Conservation (phyloP, 2,797 vertebrate genomes). For the Gambelia wislizenii region DNA sequence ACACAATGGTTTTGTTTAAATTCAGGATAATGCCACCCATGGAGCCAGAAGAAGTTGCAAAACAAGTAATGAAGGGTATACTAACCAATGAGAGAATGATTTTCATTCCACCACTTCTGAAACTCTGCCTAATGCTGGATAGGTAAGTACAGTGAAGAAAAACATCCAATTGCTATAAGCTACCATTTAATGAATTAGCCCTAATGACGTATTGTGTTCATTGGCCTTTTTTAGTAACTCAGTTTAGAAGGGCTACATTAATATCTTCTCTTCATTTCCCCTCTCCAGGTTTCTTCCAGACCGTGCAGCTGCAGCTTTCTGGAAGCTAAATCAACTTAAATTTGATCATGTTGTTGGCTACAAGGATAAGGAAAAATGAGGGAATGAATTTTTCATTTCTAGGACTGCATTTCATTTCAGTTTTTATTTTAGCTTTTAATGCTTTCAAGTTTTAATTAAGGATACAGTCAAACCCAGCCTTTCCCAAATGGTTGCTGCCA, state of each 20-base stretch:
- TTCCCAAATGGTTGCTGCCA: too few relatives aligned
- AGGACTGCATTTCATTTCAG: too few relatives aligned
- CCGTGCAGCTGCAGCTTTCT: neutral
- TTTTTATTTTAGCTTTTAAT: neutral
- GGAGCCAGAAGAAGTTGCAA: conserved; percentile 50
- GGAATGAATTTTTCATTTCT: neutral
- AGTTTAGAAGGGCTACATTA: neutral
- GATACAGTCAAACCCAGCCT: neutral
- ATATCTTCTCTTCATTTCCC: neutral
- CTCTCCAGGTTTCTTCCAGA: neutral
- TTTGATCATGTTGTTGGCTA: conserved; percentile 21
- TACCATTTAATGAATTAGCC: neutral
- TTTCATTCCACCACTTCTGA: conserved; percentile 44
- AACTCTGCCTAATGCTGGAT: conserved; percentile 22
- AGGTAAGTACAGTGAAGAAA: neutral
- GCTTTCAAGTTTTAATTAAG: neutral
- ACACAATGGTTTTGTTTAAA: neutral
- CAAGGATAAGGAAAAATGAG: conserved; percentile 18
- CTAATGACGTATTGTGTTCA: neutral
- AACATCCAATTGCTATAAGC: neutral
- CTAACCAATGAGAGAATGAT: conserved; percentile 53
- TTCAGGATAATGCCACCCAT: conserved; percentile 52
- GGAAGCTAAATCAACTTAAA: neutral
- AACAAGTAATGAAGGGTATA: conserved; percentile 45
- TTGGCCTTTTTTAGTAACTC: neutral